These are phyloP conservation scores for Phyllotis vaccarum DNA, from an alignment of 2,797 vertebrate genomes.

Conservation along the genomic window DNA sequence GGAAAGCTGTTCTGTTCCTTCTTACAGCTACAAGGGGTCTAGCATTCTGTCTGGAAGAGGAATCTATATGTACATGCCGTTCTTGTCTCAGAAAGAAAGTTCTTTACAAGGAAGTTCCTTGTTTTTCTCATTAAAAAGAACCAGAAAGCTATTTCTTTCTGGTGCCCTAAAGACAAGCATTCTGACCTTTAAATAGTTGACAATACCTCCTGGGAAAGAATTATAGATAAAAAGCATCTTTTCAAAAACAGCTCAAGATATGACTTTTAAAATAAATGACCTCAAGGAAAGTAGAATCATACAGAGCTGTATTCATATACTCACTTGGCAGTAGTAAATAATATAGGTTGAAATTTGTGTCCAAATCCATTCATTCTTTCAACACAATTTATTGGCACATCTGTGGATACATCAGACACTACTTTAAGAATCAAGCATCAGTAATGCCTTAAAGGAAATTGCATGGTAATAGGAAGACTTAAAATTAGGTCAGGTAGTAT, in stretches of 20 bases:
- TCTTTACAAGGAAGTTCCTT: not conserved
- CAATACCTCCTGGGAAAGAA: not conserved
- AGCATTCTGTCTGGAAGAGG: not conserved
- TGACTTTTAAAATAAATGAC: not conserved
- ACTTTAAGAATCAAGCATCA: not conserved
- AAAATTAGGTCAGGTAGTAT: not conserved
- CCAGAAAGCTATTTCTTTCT: not conserved
- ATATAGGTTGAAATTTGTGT: constrained; percentile 16
- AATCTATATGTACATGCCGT: not conserved
- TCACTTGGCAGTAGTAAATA: not conserved
- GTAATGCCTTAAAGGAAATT: not conserved
- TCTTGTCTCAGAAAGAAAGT: not conserved
- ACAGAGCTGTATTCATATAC: not conserved
- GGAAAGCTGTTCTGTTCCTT: not conserved
- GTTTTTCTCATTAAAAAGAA: constrained; percentile 24
- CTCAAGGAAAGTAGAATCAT: constrained; percentile 42
- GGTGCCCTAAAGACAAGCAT: not conserved
- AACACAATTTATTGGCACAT: not conserved
- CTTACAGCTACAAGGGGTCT: not conserved
- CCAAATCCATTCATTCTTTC: not conserved
- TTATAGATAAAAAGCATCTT: not conserved
- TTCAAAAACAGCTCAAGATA: not conserved
- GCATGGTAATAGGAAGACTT: not conserved
- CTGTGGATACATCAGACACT: not conserved
- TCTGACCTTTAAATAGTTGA: constrained; percentile 47